Base-by-base conservation (phyloP, 2,888 invertebrate genomes). In the Cryptus armator region DNA sequence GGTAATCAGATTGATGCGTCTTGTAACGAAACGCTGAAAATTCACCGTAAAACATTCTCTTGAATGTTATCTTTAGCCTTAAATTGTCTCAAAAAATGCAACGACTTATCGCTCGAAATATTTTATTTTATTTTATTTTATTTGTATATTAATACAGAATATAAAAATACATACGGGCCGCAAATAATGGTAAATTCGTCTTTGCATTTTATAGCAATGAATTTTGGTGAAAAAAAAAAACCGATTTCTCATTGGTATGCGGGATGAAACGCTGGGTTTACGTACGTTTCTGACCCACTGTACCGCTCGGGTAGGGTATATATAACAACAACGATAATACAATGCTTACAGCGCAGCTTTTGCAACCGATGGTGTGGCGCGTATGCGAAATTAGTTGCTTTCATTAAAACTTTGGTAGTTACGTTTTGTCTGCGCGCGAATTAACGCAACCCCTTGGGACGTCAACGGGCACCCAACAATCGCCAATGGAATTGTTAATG, bases 401-500 rank as follows among this genome's bases (percentile, higher is more conserved):
- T 84, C 86, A 87, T 88, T 87, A 86, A 87, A 89, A 86, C 77
- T 85, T 83, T 84, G 84, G 84, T 84, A 80, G 84, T 84, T 87
- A 83, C 68, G 75, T 32, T 56, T 66, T 74, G 56, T 44, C 66
- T 43, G 70, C 37, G 37, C 37, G 68, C 70, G 59, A 37, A 24
- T 24, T 24, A 24, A 67, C 76, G 67, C 56, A 56, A 77, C 29
- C 76, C 59, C 68, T 59, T 79, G 37, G 53, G 62, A 66, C 56
- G 64, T 62, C 72, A 46, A 37, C 43, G 68, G 64, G 67, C 51
- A 44, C 68, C 72, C 14, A 51, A 64, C 72, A 48, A 32, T 77
- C 7, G 32, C 77, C 86, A 86, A 90, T 88, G 84, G 85, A 87
- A 89, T 88, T 89, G 88, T 89, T 88, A 64, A 90, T 89, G 91